Conservation (phyloP, 2,797 vertebrate species). For the Myotis daubentonii region DNA sequence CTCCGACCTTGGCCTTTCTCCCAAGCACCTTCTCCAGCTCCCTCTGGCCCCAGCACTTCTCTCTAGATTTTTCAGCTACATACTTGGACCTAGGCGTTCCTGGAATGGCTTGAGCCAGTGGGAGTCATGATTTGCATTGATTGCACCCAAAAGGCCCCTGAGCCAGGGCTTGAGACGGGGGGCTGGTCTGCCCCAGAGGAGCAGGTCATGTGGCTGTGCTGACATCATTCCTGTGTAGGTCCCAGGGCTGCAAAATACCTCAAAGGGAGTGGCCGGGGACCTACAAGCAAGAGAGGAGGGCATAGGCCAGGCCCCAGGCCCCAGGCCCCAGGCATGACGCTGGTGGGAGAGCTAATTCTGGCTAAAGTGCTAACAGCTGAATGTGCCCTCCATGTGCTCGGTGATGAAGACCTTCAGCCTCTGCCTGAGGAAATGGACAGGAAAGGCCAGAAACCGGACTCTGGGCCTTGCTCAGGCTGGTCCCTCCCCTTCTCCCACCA, state of each 20-base stretch:
- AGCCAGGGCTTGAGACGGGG: neutral
- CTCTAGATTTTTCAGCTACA: neutral
- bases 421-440: neutral
- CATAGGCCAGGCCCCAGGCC: neutral
- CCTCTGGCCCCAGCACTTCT: neutral
- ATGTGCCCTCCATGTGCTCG: accelerated
- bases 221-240: neutral
- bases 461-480: neutral
- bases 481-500: no score
- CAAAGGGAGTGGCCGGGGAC: neutral
- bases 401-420: neutral
- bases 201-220: neutral
- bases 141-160: neutral
- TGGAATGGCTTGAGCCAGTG: neutral
- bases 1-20: neutral
- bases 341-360: neutral
- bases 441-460: neutral
- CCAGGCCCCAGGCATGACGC: neutral
- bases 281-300: neutral
- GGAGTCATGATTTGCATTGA: neutral
- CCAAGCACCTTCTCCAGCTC: neutral
- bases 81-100: neutral
- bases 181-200: neutral
- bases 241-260: neutral
- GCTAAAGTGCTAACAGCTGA: neutral